Percentiles rank a stretch among this genome's conserved stretches.
These are phyloP conservation scores for Tyto alba DNA, from an alignment of 2,113 vertebrate genomes.

Conservation along the genomic window DNA sequence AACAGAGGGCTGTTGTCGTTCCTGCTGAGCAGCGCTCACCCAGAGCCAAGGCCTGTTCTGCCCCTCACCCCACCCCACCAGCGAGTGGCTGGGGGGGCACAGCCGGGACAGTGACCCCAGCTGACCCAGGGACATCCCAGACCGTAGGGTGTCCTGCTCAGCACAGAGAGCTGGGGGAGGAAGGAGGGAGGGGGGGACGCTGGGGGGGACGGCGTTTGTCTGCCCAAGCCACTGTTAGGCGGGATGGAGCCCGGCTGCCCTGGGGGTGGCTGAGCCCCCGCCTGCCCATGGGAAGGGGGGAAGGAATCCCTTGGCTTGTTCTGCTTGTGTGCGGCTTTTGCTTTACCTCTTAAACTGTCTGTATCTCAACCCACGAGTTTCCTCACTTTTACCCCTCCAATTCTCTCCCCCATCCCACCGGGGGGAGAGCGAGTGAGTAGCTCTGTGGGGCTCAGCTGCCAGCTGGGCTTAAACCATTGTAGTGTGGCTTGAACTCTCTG, in stretches of 20 bases:
- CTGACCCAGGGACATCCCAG: not conserved
- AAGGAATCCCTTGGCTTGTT: not conserved
- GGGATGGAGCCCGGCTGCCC: not conserved
- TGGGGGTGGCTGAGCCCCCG: no score
- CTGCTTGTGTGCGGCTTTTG: not conserved
- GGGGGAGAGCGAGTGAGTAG: no score
- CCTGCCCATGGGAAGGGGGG: not conserved
- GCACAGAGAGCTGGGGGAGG: not conserved
- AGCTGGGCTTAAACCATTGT: not conserved
- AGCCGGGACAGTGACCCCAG: not conserved
- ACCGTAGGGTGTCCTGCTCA: not conserved
- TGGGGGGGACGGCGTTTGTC: no score
- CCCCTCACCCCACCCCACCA: not conserved
- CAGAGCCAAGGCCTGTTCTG: not conserved
- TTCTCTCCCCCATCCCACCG: not conserved
- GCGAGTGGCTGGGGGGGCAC: no score
- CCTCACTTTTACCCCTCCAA: not conserved
- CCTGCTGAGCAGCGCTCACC: not conserved
- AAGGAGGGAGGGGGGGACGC: not conserved
- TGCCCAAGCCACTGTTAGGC: no score
- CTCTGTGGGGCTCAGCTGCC: not conserved
- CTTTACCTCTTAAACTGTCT: not conserved
- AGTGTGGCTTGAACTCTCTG: not conserved
- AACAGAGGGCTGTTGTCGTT: not conserved
- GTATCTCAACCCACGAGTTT: not conserved